phyloP scores from a whole-genome alignment of 2,797 vertebrate species.

The Takifugu ocellatus region DNA sequence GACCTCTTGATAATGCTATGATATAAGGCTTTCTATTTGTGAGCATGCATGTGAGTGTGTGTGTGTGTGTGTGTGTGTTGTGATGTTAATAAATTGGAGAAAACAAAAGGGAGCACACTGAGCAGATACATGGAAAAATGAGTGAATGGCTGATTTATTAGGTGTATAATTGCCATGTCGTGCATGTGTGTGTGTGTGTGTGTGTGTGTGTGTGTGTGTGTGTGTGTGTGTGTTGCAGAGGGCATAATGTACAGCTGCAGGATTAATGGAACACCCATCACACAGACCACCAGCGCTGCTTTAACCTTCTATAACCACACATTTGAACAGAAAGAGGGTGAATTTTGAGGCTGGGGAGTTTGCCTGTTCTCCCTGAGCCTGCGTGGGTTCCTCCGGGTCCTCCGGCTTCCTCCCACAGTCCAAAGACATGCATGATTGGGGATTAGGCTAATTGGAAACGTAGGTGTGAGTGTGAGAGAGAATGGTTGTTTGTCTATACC shows the following conservation, averaged over 20 bases:
- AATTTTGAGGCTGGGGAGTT: slow-evolving; percentile 16
- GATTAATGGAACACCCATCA: slow-evolving; percentile 67
- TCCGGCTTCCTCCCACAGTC: too few relatives aligned
- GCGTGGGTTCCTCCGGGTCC: too few relatives aligned
- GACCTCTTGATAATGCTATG: slow-evolving; percentile 29
- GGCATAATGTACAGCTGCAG: slow-evolving; percentile 37
- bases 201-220: not conserved
- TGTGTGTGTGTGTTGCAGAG: slow-evolving; percentile 25
- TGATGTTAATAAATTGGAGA: slow-evolving; percentile 20
- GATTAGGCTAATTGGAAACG: too few relatives aligned
- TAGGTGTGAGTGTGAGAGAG: too few relatives aligned
- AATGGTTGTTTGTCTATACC: too few relatives aligned
- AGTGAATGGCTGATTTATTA: slow-evolving; percentile 70
- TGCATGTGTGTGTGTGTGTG: slow-evolving; percentile 25
- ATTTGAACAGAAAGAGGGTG: slow-evolving; percentile 34
- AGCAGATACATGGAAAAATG: slow-evolving; percentile 43
- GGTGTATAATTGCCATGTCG: slow-evolving; percentile 62
- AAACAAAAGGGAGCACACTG: slow-evolving; percentile 20
- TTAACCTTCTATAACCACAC: slow-evolving; percentile 30
- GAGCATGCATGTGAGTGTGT: slow-evolving; percentile 8
- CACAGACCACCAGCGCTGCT: slow-evolving; percentile 64
- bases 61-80: slow-evolving; percentile 7
- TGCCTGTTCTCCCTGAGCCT: too few relatives aligned
- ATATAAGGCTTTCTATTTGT: slow-evolving; percentile 22
- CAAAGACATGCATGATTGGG: too few relatives aligned